Base-by-base conservation (phyloP, 2,888 invertebrate genomes). In the Spatulosminthurus flaviceps region DNA sequence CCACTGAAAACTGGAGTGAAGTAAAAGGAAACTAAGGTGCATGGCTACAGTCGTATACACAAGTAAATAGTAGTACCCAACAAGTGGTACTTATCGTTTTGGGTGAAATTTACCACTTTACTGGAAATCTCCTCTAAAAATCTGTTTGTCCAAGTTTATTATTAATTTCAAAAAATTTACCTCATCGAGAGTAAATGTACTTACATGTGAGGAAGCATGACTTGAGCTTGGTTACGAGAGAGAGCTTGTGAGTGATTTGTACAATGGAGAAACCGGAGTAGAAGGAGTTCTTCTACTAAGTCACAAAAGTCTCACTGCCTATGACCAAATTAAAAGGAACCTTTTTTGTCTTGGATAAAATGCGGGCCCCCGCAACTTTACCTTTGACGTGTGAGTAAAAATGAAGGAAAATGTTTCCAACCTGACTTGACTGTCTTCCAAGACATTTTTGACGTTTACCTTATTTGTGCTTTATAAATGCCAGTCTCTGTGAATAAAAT, bases 331-430 rank as follows among this genome's bases (percentile, higher is more conserved):
- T 51, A 51, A 51, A 51, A 51, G 51, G 51, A 51, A 51, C 51
- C 51, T 51, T 51, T 51, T 13, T 51, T 51, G 51, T 51, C n/a
- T 4, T 19, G n/a, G n/a, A 19, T 51, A 51, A 51, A 69, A 69
- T 69, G 34, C 69, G n/a, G 34, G 69, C 69, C 29, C 34, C 29
- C 69, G n/a, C 34, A 29, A 29, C n/a, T 21, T 69, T 11, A 26
- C 29, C 28, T 29, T 21, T 16, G n/a, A 34, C 11, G 29, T n/a
- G 69, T 19, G 29, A 69, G 69, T 21, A 69, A 69, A 34, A 29
- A 29, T 69, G 34, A 69, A 51, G 51, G 51, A 51, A 51, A 51
- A 51, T 51, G 51, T 51, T 51, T 51, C 51, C 51, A 51, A 51
- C 51, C 51, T 51, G 51, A 51, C 51, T 51, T 51, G 51, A 51